Conservation (phyloP, 2,113 vertebrate genomes). For the Orthonyx spaldingii region DNA sequence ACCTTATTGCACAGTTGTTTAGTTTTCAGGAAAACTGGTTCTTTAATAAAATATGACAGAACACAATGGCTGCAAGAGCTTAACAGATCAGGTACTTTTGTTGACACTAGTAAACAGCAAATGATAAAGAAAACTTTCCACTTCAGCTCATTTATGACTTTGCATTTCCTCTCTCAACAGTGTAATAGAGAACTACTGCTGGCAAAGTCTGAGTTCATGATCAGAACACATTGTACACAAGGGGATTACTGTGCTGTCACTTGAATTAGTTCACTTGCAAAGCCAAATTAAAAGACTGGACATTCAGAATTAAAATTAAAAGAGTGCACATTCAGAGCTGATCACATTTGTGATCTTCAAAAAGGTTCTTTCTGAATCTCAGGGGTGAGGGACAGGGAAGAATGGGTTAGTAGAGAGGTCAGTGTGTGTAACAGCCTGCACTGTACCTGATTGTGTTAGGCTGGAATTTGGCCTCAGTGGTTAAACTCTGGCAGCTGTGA, state of each 20-base stretch:
- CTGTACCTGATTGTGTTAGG: background rate
- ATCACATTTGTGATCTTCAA: background rate
- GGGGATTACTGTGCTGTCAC: background rate
- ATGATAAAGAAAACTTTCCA: background rate
- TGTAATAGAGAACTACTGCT: background rate
- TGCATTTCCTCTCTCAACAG: background rate
- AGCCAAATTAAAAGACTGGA: background rate
- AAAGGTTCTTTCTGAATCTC: background rate
- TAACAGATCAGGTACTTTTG: background rate
- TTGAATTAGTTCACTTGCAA: background rate
- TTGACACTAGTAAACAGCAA: background rate
- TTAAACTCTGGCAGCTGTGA: background rate
- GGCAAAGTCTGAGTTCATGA: background rate
- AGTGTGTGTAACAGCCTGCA: background rate
- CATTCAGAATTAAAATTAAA: too few relatives aligned
- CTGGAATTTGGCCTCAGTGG: background rate
- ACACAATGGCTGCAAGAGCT: background rate
- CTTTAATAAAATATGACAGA: background rate
- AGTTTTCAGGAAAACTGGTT: background rate
- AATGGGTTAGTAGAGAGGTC: background rate
- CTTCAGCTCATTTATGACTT: background rate
- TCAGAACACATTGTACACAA: accelerated
- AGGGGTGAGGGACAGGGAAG: background rate
- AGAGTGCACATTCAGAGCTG: background rate
- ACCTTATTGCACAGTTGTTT: background rate